Evolutionary conservation across 2,888 invertebrate genomes (phyloP), one percentile per base, ranked within the genome.

Genomic region (Hirtodrosophila confusa): DNA sequence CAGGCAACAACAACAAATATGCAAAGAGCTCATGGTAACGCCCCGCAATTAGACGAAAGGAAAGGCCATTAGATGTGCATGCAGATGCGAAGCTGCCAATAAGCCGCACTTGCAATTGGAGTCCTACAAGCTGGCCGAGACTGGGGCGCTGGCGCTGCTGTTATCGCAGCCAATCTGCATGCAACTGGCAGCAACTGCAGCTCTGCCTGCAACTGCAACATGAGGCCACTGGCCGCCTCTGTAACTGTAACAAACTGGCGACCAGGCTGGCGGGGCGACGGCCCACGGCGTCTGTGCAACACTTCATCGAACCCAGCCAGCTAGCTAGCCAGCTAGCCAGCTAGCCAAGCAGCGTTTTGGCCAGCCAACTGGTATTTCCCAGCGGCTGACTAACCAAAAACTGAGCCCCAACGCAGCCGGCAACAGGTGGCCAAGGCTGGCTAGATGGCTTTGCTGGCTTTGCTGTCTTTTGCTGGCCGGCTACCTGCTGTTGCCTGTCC

Each of bases 261-360:
- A 67, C 55, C 57, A 43, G 66, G 66, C 50, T 17, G 51, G 53
- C 54, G 47, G 43, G 36, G 64, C 76, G 69, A 68, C 84, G 68
- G 85, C 82, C 87, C 78, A 82, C 85, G 73, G 87, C 85, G 87
- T 82, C 82, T 82, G 87, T 53, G 84, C 87, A 82, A 84, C 86
- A 82, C 86, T 84, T 75, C 66, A 56, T 39, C 64, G 40, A 54
- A 31, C 55, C 7, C 6, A 36, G 7, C 39, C 24, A 23, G 51
- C 23, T 31, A 12, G 27, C 27, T n/a, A n/a, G n/a, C n/a, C n/a
- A n/a, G n/a, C n/a, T n/a, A 36, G 7, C 39, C 24, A 23, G 51
- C 23, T 31, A 12, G 27, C 27, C 33, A 5, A 12, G 4, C 23
- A 45, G 29, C 48, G 6, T 53, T 24, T 17, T 45, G 47, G 66